Evolutionary conservation across 2,888 invertebrate genomes (phyloP), one percentile per base, ranked within the genome.

Genomic region (Caenorhabditis uteleia): DNA sequence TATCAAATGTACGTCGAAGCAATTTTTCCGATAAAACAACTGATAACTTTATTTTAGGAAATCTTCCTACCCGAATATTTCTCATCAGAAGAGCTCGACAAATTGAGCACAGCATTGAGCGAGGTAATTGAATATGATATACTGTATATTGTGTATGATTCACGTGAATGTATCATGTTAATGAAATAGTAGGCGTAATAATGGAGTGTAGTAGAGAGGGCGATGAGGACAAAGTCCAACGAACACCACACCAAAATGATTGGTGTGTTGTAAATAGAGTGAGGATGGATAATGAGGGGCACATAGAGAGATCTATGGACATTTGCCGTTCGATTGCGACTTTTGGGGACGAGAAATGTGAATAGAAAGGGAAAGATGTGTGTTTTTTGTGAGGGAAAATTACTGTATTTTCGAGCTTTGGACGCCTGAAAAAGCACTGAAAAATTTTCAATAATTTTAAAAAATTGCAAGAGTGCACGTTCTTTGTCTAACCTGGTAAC

Each of bases 41-140:
- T 31, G 4, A 26, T 29, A 18, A 20, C 5, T 1, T 27, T 14
- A 36, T 62, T 64, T 31, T 20, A 62, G 66, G 73, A 75, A 34
- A 50, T 38, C 5, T 57, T 70, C 14, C 40, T 68, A 27, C 49
- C 49, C 38, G 75, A 73, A 12, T 60, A 49, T 27, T 43, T 59
- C 40, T 68, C 70, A n/a, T 77, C 79, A 8, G 79, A 81, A 23
- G 80, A 80, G 26, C 57, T 80, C 56, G 80, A 80, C 69, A 79
- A 79, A 36, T 62, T 80, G 58, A 81, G 79, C 64, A 74, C 61
- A 36, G 79, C 80, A 33, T 66, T 80, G 39, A 79, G 78, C 29
- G 80, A 80, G 71, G 80, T 80, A 43, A 23, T 34, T 5, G n/a
- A 34, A 12, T n/a, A 34, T 26, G 47, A 46, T 31, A 31, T 39